Conservation (phyloP, 35 echinoderm and acorn worm species). For the Ptychodera flava region DNA sequence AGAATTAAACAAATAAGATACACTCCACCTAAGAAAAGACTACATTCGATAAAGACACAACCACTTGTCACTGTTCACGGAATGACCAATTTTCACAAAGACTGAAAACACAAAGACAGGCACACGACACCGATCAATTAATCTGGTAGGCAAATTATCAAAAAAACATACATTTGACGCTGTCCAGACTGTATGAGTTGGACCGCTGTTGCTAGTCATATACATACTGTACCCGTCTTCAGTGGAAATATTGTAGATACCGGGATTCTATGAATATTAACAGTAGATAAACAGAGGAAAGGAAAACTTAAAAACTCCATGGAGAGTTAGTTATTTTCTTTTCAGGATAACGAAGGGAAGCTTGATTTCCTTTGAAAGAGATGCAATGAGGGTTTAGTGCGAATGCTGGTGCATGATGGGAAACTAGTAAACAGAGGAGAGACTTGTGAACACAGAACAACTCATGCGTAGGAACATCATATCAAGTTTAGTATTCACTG, state of each 20-base stretch:
- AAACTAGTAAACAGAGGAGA: no score
- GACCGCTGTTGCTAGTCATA: neutral
- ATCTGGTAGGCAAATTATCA: neutral
- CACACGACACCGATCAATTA: neutral
- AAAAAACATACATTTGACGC: neutral
- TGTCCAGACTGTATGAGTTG: neutral
- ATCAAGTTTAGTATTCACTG: no score
- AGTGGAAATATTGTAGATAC: neutral
- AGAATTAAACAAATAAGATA: neutral
- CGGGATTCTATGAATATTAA: neutral
- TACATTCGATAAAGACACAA: neutral
- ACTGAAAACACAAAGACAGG: neutral
- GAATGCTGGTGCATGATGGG: no score
- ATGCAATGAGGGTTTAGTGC: no score
- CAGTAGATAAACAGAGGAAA: neutral
- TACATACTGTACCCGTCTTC: neutral
- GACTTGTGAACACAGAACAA: no score
- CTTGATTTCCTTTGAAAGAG: no score
- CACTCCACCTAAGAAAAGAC: neutral
- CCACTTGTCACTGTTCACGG: no score
- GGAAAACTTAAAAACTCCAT: neutral
- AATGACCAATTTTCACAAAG: neutral
- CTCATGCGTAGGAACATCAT: no score
- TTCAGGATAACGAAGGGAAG: no score
- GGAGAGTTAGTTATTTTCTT: no score